Conservation (phyloP, 2,797 vertebrate species). For the Esox masquinongy region DNA sequence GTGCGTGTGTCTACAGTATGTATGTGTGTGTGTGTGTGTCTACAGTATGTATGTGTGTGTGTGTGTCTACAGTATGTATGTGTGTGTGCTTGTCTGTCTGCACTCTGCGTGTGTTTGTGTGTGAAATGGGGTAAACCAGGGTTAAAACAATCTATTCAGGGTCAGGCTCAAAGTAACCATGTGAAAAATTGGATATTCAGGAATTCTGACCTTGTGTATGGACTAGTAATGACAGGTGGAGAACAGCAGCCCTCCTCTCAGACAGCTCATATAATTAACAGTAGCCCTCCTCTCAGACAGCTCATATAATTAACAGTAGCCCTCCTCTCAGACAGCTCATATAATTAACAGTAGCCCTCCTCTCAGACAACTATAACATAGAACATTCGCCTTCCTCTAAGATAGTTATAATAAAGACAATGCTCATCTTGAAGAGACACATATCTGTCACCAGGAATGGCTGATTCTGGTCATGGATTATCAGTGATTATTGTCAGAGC, state of each 20-base stretch:
- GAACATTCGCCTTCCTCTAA: neutral
- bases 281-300: neutral
- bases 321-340: neutral
- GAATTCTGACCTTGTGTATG: neutral
- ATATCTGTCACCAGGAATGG: neutral
- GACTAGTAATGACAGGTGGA: neutral
- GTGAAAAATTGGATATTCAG: neutral
- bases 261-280: neutral
- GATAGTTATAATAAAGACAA: neutral
- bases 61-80: no score
- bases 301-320: neutral
- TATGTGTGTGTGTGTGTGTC: no score
- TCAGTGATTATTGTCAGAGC: neutral
- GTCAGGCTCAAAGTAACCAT: neutral
- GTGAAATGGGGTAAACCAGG: neutral
- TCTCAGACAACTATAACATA: neutral
- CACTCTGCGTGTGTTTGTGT: neutral
- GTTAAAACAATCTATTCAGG: neutral
- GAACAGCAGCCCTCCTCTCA: neutral
- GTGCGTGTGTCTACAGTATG: no score
- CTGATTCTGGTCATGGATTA: neutral
- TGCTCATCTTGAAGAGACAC: neutral
- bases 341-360: neutral
- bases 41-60: no score
- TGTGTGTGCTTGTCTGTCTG: no score